These are phyloP conservation scores for Sphenodon punctatus DNA, from an alignment of 2,797 vertebrate genomes.

Conservation along the genomic window DNA sequence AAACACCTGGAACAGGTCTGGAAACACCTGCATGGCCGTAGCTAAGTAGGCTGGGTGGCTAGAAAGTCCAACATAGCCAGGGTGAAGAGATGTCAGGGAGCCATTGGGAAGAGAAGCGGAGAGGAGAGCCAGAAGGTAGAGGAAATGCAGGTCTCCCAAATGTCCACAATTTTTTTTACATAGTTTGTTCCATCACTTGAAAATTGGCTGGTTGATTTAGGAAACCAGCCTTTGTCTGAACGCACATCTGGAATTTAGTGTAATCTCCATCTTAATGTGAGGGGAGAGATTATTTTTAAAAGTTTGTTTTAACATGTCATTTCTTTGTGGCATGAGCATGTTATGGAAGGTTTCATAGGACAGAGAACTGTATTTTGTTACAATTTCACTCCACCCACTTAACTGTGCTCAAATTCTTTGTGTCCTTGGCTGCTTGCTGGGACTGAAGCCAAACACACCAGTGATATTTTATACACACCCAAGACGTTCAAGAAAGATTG, in stretches of 20 bases:
- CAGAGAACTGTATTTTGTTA: accelerated
- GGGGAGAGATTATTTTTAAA: background rate
- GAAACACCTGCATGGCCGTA: slow-evolving; percentile 48
- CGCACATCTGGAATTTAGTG: background rate
- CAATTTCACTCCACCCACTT: background rate
- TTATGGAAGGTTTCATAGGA: background rate
- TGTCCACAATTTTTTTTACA: background rate
- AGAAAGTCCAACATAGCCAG: background rate
- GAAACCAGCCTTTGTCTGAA: background rate
- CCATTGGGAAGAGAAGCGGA: slow-evolving; percentile 5
- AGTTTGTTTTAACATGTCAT: background rate
- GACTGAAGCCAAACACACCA: background rate
- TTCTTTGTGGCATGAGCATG: accelerated
- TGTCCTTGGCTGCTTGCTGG: background rate
- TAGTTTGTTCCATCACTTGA: background rate
- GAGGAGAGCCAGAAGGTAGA: background rate
- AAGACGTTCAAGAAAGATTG: background rate
- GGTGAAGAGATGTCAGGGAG: background rate
- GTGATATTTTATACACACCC: accelerated
- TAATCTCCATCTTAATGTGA: background rate
- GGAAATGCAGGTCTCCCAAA: slow-evolving; percentile 9
- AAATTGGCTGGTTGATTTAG: background rate
- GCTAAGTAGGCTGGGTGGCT: slow-evolving; percentile 33
- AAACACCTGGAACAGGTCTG: slow-evolving; percentile 25
- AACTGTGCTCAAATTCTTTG: background rate